Conservation (phyloP, 2,113 vertebrate genomes). For the Lethenteron reissneri region DNA sequence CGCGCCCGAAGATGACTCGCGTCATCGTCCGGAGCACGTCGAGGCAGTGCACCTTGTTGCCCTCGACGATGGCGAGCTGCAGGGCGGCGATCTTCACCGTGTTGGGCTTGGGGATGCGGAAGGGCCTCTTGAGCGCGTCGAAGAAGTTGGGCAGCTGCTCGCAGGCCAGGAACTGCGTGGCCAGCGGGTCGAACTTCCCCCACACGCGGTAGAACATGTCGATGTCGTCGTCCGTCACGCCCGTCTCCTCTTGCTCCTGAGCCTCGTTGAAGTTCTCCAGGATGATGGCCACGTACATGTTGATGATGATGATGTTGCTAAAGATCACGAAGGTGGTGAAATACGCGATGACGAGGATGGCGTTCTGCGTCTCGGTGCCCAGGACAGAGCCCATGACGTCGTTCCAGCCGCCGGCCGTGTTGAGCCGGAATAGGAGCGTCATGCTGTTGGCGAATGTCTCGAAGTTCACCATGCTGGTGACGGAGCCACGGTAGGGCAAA, state of each 20-base stretch:
- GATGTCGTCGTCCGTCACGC: slow-evolving; percentile 10
- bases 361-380: not conserved
- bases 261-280: slow-evolving; percentile 10
- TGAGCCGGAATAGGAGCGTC: slow-evolving; percentile 10
- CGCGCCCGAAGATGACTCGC: slow-evolving; percentile 10
- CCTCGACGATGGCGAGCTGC: slow-evolving; percentile 2
- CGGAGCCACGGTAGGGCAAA: not conserved
- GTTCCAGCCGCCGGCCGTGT: slow-evolving; percentile 10
- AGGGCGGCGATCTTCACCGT: slow-evolving; percentile 9
- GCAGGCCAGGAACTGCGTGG: slow-evolving; percentile 8
- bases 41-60: slow-evolving; percentile 7
- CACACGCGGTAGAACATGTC: slow-evolving; percentile 11
- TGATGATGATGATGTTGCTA: slow-evolving; percentile 9
- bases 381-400: slow-evolving; percentile 8
- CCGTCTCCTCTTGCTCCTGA: slow-evolving; percentile 10
- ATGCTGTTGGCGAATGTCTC: slow-evolving; percentile 12
- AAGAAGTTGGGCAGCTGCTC: slow-evolving; percentile 9
- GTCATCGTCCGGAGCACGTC: not conserved
- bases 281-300: slow-evolving; percentile 11
- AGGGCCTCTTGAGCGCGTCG: slow-evolving; percentile 8
- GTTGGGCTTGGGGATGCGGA: slow-evolving; percentile 10
- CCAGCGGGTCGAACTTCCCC: slow-evolving; percentile 9
- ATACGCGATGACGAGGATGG: slow-evolving; percentile 5
- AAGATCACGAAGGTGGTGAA: slow-evolving; percentile 9
- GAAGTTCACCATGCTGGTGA: slow-evolving; percentile 11